A percentile compares a stretch with the other conserved stretches of the same genome.
Evolutionary conservation across 2,113 vertebrate species (phyloP).

Genomic region (Marcusenius ussheri): DNA sequence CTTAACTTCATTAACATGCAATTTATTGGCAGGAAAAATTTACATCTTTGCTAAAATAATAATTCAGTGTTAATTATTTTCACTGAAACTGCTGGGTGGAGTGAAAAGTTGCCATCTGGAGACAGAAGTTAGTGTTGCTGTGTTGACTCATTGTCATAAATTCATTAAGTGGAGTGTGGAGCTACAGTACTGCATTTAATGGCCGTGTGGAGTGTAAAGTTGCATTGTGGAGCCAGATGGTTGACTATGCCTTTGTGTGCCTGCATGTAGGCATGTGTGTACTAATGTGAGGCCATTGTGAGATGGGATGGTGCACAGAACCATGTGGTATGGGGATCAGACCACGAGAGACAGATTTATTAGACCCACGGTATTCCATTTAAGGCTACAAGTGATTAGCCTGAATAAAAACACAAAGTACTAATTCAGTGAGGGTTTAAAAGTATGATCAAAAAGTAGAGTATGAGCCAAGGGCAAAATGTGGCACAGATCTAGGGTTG

Average conservation of each 20-base stretch:
- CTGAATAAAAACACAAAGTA: background rate
- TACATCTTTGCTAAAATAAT: background rate
- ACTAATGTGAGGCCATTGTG: background rate
- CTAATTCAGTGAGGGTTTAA: background rate
- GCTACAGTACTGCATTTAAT: background rate
- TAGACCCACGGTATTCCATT: background rate
- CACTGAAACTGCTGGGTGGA: conserved; percentile 9
- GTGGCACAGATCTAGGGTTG: background rate
- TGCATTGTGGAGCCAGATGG: background rate
- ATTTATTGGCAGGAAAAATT: background rate
- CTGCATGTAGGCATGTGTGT: background rate
- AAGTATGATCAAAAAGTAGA: background rate
- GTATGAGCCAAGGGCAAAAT: background rate
- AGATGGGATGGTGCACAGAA: background rate
- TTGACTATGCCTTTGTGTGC: background rate
- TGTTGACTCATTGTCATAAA: background rate
- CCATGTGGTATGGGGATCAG: background rate
- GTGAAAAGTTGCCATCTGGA: conserved; percentile 7
- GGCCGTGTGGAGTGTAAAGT: background rate
- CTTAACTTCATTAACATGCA: conserved; percentile 5
- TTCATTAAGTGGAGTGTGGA: background rate
- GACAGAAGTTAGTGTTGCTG: conserved; percentile 4
- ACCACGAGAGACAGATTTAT: background rate
- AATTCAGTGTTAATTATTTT: conserved; percentile 7
- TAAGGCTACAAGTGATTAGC: background rate